These are phyloP conservation scores for Cephus sareptanus DNA, from an alignment of 2,888 invertebrate species.

Conservation along the genomic window DNA sequence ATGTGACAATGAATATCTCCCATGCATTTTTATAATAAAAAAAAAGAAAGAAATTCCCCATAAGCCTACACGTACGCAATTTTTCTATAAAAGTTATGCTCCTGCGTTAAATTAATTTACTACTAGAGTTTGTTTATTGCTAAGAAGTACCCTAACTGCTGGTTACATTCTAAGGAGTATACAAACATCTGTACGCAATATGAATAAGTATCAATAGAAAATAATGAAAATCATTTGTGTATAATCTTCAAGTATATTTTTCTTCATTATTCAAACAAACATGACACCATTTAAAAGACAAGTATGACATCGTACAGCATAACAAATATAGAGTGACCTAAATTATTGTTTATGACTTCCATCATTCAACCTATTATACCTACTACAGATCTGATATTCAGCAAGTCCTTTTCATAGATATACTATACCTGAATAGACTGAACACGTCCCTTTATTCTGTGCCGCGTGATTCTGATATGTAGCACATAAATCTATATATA, in stretches of 20 bases:
- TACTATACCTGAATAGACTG: background rate
- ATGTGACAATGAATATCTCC: slow-evolving; percentile 34
- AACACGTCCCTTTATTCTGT: background rate
- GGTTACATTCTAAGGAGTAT: background rate
- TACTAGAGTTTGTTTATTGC: background rate
- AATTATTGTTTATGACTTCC: background rate
- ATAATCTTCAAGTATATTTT: background rate
- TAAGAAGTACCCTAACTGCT: background rate
- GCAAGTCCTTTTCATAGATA: background rate
- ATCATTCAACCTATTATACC: background rate
- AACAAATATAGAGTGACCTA: background rate
- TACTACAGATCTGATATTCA: background rate
- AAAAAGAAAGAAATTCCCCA: background rate
- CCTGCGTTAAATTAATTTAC: background rate
- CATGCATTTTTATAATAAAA: slow-evolving; percentile 43
- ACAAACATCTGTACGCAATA: background rate
- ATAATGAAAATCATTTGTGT: background rate
- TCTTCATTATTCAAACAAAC: background rate
- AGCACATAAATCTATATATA: background rate
- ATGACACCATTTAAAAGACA: background rate
- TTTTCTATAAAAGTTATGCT: background rate
- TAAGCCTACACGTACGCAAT: background rate
- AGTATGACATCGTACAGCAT: background rate
- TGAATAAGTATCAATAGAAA: background rate
- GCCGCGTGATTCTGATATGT: background rate